Conservation (phyloP, 1,140 invertebrate species). For the Trachelipus rathkii region DNA sequence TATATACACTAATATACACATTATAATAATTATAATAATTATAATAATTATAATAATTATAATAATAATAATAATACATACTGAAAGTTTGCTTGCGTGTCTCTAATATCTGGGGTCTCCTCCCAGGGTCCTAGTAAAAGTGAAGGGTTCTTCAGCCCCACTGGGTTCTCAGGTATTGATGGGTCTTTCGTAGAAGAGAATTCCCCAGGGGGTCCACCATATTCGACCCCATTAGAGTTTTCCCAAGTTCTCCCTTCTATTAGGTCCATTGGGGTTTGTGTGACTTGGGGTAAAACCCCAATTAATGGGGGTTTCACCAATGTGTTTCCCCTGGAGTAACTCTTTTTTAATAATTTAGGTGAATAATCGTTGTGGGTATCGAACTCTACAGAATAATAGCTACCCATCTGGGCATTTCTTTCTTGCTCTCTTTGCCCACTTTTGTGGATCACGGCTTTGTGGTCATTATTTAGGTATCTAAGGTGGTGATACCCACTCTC, state of each 20-base stretch:
- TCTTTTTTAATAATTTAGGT: not conserved
- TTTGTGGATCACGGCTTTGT: not conserved
- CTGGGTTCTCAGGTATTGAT: conserved; percentile 42
- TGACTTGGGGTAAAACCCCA: not conserved
- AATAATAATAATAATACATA: conserved; percentile 23
- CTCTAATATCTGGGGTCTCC: conserved; percentile 36
- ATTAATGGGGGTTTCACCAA: not conserved
- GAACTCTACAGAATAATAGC: not conserved
- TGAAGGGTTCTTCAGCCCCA: conserved; percentile 40
- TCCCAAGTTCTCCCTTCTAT: not conserved
- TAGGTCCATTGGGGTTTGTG: not conserved
- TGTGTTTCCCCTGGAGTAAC: not conserved
- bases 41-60: too few relatives aligned
- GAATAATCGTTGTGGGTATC: not conserved
- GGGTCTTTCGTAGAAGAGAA: conserved; percentile 36
- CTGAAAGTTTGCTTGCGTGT: conserved; percentile 37
- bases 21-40: too few relatives aligned
- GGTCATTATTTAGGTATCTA: not conserved
- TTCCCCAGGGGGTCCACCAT: not conserved
- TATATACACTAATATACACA: too few relatives aligned
- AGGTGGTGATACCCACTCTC: not conserved
- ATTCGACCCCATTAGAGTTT: not conserved
- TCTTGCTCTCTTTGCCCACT: too few relatives aligned
- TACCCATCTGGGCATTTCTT: not conserved
- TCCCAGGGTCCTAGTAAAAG: conserved; percentile 41